Evolutionary conservation across 2,888 invertebrate species (phyloP).

Genomic region (Spilosoma lubricipeda): DNA sequence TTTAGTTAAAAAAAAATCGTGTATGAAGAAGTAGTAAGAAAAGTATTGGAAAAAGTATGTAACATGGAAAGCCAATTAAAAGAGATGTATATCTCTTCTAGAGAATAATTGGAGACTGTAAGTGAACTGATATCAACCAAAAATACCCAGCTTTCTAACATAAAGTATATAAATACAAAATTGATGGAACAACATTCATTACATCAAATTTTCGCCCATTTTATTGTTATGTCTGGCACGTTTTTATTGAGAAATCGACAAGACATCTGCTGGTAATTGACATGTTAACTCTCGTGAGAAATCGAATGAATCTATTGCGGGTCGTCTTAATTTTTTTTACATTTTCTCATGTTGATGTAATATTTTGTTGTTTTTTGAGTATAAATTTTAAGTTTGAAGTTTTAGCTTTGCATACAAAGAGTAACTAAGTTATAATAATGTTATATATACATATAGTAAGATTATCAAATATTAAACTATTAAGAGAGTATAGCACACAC

Average conservation of each 20-base stretch:
- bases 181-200: constrained; percentile 3
- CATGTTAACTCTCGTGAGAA: constrained; percentile 7
- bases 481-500: too few species aligned
- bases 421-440: not conserved
- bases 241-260: constrained; percentile 11
- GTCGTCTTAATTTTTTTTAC: not conserved
- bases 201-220: not conserved
- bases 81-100: too few species aligned
- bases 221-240: constrained; percentile 9
- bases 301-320: not conserved
- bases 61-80: too few species aligned
- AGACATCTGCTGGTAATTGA: constrained; percentile 13
- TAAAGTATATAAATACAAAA: not conserved
- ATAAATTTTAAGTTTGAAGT: too few species aligned
- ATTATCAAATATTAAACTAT: too few species aligned
- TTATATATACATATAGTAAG: too few species aligned
- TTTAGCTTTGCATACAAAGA: not conserved
- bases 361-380: not conserved
- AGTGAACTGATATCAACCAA: not conserved
- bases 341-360: not conserved
- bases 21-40: too few species aligned
- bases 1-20: too few species aligned
- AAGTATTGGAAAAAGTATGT: too few species aligned
- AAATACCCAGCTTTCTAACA: not conserved
- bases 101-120: not conserved